Evolutionary conservation across 1,140 invertebrate genomes (phyloP).

Genomic region (Heliothis virescens): DNA sequence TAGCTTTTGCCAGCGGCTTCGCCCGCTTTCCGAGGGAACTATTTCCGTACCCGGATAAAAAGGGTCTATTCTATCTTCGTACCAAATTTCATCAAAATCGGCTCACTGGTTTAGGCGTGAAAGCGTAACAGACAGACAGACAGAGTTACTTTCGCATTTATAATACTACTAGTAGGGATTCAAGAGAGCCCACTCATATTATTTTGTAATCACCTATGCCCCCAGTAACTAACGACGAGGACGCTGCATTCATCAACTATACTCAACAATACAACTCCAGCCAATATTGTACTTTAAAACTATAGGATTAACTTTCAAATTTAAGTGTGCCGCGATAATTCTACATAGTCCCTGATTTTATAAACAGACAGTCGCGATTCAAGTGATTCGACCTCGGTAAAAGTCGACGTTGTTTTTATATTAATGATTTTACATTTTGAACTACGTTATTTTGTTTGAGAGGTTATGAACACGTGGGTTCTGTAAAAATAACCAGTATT

Average conservation of each 20-base stretch:
- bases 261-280: background rate
- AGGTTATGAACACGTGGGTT: background rate
- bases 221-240: constrained; percentile 18
- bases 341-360: constrained; percentile 40
- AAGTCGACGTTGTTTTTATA: constrained; percentile 32
- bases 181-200: background rate
- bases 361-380: constrained; percentile 36
- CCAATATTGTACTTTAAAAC: background rate
- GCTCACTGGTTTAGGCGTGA: no score
- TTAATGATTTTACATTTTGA: constrained; percentile 14
- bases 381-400: constrained; percentile 43
- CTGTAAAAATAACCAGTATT: background rate
- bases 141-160: no score
- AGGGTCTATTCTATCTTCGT: no score
- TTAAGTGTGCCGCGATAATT: constrained; percentile 2
- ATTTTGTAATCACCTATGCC: constrained; percentile 35
- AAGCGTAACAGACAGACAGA: no score
- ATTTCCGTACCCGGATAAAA: no score
- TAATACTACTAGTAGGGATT: no score
- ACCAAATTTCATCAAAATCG: no score
- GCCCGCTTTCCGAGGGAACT: no score
- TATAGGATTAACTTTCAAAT: background rate
- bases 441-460: background rate
- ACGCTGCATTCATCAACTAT: constrained; percentile 30
- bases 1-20: no score